Percentiles rank a stretch among this genome's conserved stretches.
phyloP scores from a whole-genome alignment of 1,140 invertebrate genomes.

The Megalonaias nervosa region DNA sequence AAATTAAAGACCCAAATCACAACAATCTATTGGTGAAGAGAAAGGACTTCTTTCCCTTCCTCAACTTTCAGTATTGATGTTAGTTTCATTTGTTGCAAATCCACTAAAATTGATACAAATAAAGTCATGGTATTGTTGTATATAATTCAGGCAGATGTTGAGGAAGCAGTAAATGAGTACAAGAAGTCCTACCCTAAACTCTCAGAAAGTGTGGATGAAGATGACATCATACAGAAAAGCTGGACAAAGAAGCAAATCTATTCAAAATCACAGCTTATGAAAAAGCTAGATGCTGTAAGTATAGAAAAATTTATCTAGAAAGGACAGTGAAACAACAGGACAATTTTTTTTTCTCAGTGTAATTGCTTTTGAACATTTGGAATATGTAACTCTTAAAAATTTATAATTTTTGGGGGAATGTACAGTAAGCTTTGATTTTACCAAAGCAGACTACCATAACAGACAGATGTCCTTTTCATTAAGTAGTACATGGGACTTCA shows the following conservation, averaged over 20 bases:
- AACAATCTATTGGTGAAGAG: too few relatives aligned
- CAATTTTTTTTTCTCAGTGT: not conserved
- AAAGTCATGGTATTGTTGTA: conserved; percentile 1
- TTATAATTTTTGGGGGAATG: not conserved
- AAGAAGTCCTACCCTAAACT: conserved; percentile 31
- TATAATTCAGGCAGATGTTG: conserved; percentile 46
- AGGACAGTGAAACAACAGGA: not conserved
- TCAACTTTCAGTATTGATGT: too few relatives aligned
- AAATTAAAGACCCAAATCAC: too few relatives aligned
- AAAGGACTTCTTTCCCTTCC: too few relatives aligned
- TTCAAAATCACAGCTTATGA: conserved; percentile 48
- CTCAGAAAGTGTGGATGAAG: conserved; percentile 19
- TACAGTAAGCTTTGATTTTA: too few relatives aligned
- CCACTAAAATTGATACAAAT: not conserved
- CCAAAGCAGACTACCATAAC: not conserved
- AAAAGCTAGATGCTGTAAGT: conserved; percentile 65
- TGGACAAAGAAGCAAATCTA: conserved; percentile 53
- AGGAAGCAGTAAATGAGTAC: conserved; percentile 36
- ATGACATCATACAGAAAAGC: conserved; percentile 49
- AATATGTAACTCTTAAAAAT: not conserved
- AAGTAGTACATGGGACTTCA: too few relatives aligned
- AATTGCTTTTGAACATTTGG: not conserved
- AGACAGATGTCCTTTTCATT: not conserved
- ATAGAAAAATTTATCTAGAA: not conserved
- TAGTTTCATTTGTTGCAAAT: not conserved